Evolutionary conservation across 1,140 invertebrate species (phyloP).

Genomic region (Artemia franciscana): DNA sequence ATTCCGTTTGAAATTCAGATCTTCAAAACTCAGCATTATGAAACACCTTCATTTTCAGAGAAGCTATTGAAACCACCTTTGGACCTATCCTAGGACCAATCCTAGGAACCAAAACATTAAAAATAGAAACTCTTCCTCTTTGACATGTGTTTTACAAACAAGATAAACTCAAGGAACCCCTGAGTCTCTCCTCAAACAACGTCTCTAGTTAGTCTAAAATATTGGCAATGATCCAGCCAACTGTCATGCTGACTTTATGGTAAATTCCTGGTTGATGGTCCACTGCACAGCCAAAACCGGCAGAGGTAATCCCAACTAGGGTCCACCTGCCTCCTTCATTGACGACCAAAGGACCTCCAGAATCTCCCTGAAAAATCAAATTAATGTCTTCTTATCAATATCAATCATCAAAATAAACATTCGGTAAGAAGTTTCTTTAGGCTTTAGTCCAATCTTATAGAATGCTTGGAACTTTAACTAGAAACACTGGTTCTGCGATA

Average conservation of each 20-base stretch:
- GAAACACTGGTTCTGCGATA: no score
- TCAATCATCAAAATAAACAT: slow-evolving; percentile 12
- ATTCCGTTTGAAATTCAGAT: no score
- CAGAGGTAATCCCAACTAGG: slow-evolving; percentile 57
- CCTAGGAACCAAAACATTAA: no score
- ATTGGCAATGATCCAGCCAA: slow-evolving; percentile 38
- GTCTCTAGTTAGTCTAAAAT: slow-evolving; percentile 13
- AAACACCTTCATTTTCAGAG: no score
- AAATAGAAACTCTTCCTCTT: no score
- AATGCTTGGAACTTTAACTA: neutral
- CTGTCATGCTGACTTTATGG: slow-evolving; percentile 43
- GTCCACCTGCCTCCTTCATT: slow-evolving; percentile 38
- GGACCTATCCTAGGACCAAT: no score
- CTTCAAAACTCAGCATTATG: no score
- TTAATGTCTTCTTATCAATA: neutral
- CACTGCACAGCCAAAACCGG: slow-evolving; percentile 60
- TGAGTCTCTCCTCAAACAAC: no score
- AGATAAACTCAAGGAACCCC: no score
- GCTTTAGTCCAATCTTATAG: slow-evolving; percentile 1
- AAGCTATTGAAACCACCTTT: no score
- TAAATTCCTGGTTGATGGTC: slow-evolving; percentile 67
- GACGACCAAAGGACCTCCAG: slow-evolving; percentile 53
- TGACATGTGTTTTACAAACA: no score
- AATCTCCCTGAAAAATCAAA: slow-evolving; percentile 36
- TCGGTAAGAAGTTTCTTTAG: neutral